Conservation (phyloP, 2,888 invertebrate genomes). For the Minunthozetes semirufus region DNA sequence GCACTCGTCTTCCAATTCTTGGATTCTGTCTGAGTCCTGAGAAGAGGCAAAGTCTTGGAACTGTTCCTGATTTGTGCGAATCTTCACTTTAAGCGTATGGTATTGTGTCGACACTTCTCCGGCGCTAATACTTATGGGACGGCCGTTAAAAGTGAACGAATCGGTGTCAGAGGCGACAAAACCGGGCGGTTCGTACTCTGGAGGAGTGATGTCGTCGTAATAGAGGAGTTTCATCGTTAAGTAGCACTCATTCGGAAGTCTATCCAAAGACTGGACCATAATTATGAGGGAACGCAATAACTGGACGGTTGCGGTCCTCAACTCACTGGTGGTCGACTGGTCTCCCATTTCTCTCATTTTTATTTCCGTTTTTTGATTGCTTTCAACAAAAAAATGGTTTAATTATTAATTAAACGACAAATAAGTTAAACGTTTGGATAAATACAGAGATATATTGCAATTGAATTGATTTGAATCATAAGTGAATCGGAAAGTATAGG, state of each 20-base stretch:
- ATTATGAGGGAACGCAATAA: neutral
- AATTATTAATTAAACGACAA: neutral
- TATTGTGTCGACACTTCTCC: neutral
- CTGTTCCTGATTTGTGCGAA: neutral
- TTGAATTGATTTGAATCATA: neutral
- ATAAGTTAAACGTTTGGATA: neutral
- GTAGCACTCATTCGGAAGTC: neutral
- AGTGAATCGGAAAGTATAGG: conserved; percentile 21
- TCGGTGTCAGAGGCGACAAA: neutral
- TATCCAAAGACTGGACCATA: neutral
- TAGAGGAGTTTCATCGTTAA: conserved; percentile 27
- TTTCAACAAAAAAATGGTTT: neutral
- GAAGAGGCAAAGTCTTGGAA: neutral
- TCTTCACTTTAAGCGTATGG: conserved; percentile 15
- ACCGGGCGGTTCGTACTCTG: conserved; percentile 25
- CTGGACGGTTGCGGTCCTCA: neutral
- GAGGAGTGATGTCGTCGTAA: conserved; percentile 28
- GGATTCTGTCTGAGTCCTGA: neutral
- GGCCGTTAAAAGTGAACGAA: conserved; percentile 5
- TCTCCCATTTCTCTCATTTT: neutral
- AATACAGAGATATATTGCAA: neutral
- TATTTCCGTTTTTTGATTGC: neutral
- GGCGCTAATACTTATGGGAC: neutral
- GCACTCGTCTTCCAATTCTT: neutral
- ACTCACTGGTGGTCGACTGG: neutral